Evolutionary conservation across 2,113 vertebrate species (phyloP), one percentile per base, ranked within the genome.

Genomic region (Carlito syrichta): DNA sequence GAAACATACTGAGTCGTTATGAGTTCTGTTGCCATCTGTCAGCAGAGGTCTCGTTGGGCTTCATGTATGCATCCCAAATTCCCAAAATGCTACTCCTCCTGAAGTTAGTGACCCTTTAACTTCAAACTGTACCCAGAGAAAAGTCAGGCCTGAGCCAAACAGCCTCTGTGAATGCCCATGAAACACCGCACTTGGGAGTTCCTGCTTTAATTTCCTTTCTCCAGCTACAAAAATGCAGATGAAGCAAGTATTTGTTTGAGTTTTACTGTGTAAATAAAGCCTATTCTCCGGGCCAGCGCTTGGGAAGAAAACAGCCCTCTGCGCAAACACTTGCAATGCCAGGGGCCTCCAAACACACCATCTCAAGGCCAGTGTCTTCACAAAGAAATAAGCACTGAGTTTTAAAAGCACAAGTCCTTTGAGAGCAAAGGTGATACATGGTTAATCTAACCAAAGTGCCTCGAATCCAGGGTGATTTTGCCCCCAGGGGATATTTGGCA

Each of bases 181-280:
- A 93, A 91, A 85, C 66, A 32, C n/a, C 60, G 63, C 9, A 1
- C 52, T 16, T 1, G 5, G 82, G 84, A 86, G 88, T 45, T 76
- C 23, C 30, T 12, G 58, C 89, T 91, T 40, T 35, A 14, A 20
- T 63, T 97, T 96, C 92, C 95, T 86, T 74, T 94, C 54, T 83
- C 76, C 38, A 38, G 92, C 78, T 35, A 86, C 91, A 94, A 91
- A 97, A 97, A 86, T 93, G 89, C 95, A 79, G 95, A 95, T 79
- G 86, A 91, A 91, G 94, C 95, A 91, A 97, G 89, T 88, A 81
- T 92, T 89, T 96, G 89, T 96, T 96, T 96, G 96, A 50, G 58
- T 93, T 96, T 94, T 40, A 73, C 89, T 96, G 40, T 94, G 96
- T 96, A 94, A 98, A 97, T 95, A 96, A 91, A 93, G 89, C 43